Conservation (phyloP, 2,888 invertebrate genomes). For the Prosopocoilus inquinatus region DNA sequence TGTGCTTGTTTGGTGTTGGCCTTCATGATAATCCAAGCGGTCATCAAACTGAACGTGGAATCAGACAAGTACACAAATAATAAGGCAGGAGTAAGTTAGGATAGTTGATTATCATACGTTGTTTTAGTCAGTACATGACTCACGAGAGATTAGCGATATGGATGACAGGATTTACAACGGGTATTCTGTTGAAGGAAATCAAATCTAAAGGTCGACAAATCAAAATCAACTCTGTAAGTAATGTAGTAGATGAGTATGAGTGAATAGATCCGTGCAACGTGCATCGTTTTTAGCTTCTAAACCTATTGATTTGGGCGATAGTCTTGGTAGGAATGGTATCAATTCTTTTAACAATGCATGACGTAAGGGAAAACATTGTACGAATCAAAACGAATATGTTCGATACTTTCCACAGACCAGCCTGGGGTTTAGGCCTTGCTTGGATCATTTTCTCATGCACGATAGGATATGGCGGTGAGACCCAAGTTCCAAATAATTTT, state of each 20-base stretch:
- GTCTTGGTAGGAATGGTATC: constrained; percentile 17
- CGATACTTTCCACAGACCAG: constrained; percentile 18
- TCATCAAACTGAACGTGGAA: too few relatives aligned
- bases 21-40: too few relatives aligned
- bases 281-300: constrained; percentile 12
- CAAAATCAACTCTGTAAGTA: constrained; percentile 12
- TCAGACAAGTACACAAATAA: too few relatives aligned
- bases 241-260: background rate
- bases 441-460: constrained; percentile 23
- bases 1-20: too few relatives aligned
- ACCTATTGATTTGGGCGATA: constrained; percentile 17
- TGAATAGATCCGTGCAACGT: too few relatives aligned
- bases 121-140: constrained; percentile 22
- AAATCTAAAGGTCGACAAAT: constrained; percentile 10
- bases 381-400: constrained; percentile 15
- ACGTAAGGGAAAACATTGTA: constrained; percentile 10
- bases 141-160: constrained; percentile 20
- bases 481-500: too few relatives aligned
- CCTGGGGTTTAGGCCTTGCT: constrained; percentile 8
- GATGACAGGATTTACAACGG: constrained; percentile 19
- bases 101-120: background rate
- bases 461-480: constrained; percentile 18
- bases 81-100: too few relatives aligned
- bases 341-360: constrained; percentile 19
- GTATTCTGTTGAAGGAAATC: constrained; percentile 18